A percentile compares a stretch with the other conserved stretches of the same genome.
Evolutionary conservation across 2,797 vertebrate species (phyloP).

Genomic region (Cynopterus sphinx): DNA sequence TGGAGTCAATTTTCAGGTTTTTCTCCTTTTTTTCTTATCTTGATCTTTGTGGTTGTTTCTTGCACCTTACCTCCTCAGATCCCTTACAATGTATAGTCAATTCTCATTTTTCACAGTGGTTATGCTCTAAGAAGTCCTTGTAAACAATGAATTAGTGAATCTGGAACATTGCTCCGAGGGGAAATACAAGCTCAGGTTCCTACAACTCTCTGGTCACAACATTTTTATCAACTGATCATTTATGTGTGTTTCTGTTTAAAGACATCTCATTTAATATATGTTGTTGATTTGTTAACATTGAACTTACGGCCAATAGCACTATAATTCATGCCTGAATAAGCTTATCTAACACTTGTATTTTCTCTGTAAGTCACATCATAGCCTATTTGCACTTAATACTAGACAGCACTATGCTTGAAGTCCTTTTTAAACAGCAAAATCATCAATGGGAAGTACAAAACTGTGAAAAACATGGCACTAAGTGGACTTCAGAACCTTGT

Average conservation of each 20-base stretch:
- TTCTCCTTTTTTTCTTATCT: neutral
- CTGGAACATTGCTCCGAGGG: neutral
- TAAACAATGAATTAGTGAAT: neutral
- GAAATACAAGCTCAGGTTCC: neutral
- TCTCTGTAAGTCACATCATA: neutral
- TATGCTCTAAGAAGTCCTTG: neutral
- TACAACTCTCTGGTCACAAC: neutral
- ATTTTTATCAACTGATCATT: neutral
- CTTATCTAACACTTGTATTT: neutral
- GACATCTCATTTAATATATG: neutral
- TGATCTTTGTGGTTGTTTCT: neutral
- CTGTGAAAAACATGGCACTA: neutral
- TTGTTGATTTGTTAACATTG: neutral
- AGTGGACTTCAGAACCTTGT: neutral
- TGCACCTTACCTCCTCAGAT: neutral
- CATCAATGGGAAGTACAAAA: neutral
- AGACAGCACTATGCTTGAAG: neutral
- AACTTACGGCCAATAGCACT: neutral
- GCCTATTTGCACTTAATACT: neutral
- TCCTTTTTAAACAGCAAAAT: neutral
- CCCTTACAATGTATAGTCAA: neutral
- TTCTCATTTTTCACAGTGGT: neutral
- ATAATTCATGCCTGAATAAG: neutral
- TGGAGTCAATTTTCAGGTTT: constrained; percentile 20
- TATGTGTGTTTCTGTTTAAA: neutral